These are phyloP conservation scores for Phrynosoma platyrhinos DNA, from an alignment of 2,113 vertebrate species.

Conservation along the genomic window DNA sequence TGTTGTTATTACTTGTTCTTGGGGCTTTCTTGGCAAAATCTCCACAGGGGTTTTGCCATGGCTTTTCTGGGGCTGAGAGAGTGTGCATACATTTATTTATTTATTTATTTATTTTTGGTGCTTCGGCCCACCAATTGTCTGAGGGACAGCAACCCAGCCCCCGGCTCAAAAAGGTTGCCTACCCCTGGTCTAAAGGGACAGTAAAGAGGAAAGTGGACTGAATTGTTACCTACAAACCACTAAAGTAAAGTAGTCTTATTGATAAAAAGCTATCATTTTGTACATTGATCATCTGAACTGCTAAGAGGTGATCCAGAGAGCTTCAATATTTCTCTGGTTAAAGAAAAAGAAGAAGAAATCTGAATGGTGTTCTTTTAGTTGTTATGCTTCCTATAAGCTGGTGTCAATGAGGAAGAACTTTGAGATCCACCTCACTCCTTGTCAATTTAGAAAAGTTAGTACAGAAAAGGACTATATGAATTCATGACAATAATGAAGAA, in stretches of 20 bases:
- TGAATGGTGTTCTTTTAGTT: background rate
- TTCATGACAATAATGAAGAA: background rate
- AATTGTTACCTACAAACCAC: background rate
- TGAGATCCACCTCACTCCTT: conserved; percentile 2
- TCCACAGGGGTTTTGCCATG: too few species aligned
- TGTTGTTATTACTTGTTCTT: too few species aligned
- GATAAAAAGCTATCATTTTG: conserved; percentile 17
- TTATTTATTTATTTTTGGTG: too few species aligned
- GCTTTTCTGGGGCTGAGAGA: too few species aligned
- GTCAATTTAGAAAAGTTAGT: background rate
- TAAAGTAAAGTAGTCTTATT: conserved; percentile 35
- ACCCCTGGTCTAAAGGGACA: background rate
- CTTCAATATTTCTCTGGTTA: background rate
- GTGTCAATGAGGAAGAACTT: conserved; percentile 18
- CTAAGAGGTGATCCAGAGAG: conserved; percentile 19
- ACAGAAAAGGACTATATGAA: background rate
- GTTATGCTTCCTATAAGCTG: accelerated
- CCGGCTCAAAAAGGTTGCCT: too few species aligned
- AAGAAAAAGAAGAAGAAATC: background rate
- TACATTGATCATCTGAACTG: background rate
- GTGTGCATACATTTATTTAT: too few species aligned
- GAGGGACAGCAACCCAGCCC: too few species aligned
- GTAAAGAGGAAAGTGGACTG: background rate
- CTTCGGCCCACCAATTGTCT: too few species aligned
- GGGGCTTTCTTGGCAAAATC: too few species aligned